A percentile compares a stretch with the other conserved stretches of the same genome.
Conservation (phyloP, 2,888 invertebrate species). For the Orgyia antiqua region DNA sequence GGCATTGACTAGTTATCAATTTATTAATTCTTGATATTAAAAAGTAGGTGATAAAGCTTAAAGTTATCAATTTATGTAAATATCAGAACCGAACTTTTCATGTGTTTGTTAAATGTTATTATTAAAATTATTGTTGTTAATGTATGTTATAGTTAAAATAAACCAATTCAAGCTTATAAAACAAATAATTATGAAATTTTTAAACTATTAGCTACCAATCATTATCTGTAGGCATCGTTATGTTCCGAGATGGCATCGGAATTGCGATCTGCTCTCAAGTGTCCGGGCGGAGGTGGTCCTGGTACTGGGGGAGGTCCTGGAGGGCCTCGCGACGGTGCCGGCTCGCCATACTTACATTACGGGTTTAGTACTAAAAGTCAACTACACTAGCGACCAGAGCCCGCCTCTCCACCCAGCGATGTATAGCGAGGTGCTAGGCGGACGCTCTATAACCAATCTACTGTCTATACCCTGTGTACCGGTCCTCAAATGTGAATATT, state of each 20-base stretch:
- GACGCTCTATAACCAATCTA: conserved; percentile 15
- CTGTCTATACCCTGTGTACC: conserved; percentile 5
- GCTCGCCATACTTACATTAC: conserved; percentile 81
- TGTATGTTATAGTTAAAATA: no score
- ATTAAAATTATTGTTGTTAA: no score
- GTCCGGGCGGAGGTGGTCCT: conserved; percentile 72
- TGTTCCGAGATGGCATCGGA: conserved; percentile 86
- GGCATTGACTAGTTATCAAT: no score
- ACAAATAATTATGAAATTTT: no score
- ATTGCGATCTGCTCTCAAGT: conserved; percentile 82
- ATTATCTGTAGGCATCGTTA: conserved; percentile 81
- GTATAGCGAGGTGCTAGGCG: conserved; percentile 44
- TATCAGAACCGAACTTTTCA: no score
- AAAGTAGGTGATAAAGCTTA: no score
- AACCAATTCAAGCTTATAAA: no score
- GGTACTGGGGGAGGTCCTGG: conserved; percentile 49
- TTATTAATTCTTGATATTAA: no score
- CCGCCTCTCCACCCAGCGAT: conserved; percentile 66
- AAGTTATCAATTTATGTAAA: no score
- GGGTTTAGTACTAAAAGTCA: conserved; percentile 79
- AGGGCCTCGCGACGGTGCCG: conserved; percentile 68
- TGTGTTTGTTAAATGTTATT: no score
- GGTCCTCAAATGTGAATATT: conserved; percentile 17
- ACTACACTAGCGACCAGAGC: conserved; percentile 67
- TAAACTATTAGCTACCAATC: no score